phyloP scores from a whole-genome alignment of 1,140 invertebrate genomes.

The Augochlora pura region DNA sequence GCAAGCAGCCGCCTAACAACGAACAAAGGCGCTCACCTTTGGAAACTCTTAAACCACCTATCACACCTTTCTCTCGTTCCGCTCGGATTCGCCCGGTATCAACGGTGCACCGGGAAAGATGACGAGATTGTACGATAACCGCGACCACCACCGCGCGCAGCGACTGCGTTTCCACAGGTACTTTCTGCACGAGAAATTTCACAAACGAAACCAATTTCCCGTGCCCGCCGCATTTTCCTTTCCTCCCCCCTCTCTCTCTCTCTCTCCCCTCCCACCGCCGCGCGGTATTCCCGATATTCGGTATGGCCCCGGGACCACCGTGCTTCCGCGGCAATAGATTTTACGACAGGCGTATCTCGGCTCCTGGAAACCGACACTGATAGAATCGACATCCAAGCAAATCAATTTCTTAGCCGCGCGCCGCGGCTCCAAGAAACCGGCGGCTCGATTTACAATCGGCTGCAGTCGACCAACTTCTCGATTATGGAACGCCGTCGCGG shows the following conservation, averaged over 20 bases:
- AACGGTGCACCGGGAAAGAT: slow-evolving; percentile 8
- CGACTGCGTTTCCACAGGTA: slow-evolving; percentile 14
- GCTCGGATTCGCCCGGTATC: background rate
- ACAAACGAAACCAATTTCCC: slow-evolving; percentile 67
- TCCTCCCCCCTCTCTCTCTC: slow-evolving; percentile 6
- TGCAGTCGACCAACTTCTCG: no score
- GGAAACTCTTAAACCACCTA: slow-evolving; percentile 10
- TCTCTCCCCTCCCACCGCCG: no score
- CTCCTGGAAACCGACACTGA: slow-evolving; percentile 12
- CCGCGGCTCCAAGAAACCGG: no score
- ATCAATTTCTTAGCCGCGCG: no score
- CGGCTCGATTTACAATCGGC: no score
- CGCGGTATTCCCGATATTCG: slow-evolving; percentile 47
- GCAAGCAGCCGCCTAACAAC: background rate
- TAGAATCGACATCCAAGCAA: slow-evolving; percentile 2
- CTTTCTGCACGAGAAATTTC: slow-evolving; percentile 56
- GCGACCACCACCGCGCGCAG: background rate
- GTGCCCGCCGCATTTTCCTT: slow-evolving; percentile 37
- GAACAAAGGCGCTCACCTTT: background rate
- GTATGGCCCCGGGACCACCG: slow-evolving; percentile 28
- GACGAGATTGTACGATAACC: slow-evolving; percentile 10
- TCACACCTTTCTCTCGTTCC: background rate
- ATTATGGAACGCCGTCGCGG: no score
- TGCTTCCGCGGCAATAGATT: slow-evolving; percentile 10
- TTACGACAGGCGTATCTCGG: slow-evolving; percentile 12